phyloP scores from a whole-genome alignment of 2,888 invertebrate species.

The Carpatolechia fugitivella region DNA sequence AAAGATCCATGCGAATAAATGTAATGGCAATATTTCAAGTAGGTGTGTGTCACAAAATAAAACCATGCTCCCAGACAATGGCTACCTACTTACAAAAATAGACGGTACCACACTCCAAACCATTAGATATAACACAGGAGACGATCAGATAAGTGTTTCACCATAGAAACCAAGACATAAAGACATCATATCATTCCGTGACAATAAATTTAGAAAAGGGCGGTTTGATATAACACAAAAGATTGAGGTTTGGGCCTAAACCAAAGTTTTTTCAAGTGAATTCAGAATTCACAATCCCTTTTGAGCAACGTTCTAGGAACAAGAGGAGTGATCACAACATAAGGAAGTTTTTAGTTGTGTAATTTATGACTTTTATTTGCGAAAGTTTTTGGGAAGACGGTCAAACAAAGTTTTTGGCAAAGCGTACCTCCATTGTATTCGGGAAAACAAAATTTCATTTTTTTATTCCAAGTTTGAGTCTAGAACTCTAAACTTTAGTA shows the following conservation, averaged over 20 bases:
- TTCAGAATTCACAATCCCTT: conserved; percentile 45
- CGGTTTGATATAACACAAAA: conserved; percentile 71
- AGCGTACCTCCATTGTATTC: neutral
- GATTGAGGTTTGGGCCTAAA: conserved; percentile 58
- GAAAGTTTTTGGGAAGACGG: conserved; percentile 8
- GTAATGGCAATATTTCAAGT: neutral
- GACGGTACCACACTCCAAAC: conserved; percentile 41
- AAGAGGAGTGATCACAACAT: conserved; percentile 75
- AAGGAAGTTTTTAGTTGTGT: conserved; percentile 40
- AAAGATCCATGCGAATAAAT: neutral
- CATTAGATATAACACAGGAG: conserved; percentile 63
- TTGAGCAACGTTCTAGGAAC: conserved; percentile 64
- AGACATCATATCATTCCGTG: conserved; percentile 76
- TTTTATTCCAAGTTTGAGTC: neutral
- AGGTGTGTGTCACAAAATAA: conserved; percentile 20
- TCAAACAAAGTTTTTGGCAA: conserved; percentile 2
- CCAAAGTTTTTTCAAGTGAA: conserved; percentile 59
- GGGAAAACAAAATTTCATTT: neutral
- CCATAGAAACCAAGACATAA: conserved; percentile 68
- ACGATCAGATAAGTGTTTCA: conserved; percentile 74
- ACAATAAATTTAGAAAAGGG: conserved; percentile 74
- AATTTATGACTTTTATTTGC: conserved; percentile 48
- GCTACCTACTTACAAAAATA: conserved; percentile 30
- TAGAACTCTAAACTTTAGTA: neutral
- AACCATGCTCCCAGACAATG: conserved; percentile 28